phyloP scores from a whole-genome alignment of 2,888 invertebrate genomes.

The Polymixis flavicincta region DNA sequence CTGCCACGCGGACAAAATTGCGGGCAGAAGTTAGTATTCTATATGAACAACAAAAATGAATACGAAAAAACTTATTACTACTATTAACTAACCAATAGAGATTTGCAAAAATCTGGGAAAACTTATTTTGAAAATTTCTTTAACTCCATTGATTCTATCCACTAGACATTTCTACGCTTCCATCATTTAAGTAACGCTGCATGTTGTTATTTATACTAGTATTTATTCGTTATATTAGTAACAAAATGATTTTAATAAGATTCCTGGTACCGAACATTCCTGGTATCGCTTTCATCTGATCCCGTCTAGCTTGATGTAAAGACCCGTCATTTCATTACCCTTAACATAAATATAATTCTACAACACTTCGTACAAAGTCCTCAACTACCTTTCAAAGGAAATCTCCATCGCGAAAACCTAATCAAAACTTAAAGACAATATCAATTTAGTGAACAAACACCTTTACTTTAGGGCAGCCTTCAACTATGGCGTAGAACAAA shows the following conservation, averaged over 20 bases:
- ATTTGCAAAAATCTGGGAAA: background rate
- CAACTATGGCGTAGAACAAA: slow-evolving; percentile 54
- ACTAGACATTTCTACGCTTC: background rate
- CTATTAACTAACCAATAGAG: background rate
- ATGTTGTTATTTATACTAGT: background rate
- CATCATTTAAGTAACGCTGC: background rate
- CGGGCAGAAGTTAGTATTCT: background rate
- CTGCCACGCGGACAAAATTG: no score
- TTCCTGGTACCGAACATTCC: background rate
- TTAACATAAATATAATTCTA: slow-evolving; percentile 35
- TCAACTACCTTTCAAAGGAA: slow-evolving; percentile 48
- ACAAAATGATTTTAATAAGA: background rate
- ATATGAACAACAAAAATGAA: background rate
- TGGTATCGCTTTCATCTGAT: background rate
- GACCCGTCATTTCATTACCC: background rate
- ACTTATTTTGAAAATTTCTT: background rate
- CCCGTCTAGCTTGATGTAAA: background rate
- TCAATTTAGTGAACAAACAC: slow-evolving; percentile 62
- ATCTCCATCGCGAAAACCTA: slow-evolving; percentile 56
- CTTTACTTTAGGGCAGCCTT: slow-evolving; percentile 48
- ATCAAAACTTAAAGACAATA: slow-evolving; percentile 64
- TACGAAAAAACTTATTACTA: background rate
- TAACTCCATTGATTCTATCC: background rate
- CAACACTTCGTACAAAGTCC: slow-evolving; percentile 29
- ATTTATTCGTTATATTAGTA: background rate